phyloP scores from a whole-genome alignment of 2,113 vertebrate genomes.

The Sceloporus tristichus region DNA sequence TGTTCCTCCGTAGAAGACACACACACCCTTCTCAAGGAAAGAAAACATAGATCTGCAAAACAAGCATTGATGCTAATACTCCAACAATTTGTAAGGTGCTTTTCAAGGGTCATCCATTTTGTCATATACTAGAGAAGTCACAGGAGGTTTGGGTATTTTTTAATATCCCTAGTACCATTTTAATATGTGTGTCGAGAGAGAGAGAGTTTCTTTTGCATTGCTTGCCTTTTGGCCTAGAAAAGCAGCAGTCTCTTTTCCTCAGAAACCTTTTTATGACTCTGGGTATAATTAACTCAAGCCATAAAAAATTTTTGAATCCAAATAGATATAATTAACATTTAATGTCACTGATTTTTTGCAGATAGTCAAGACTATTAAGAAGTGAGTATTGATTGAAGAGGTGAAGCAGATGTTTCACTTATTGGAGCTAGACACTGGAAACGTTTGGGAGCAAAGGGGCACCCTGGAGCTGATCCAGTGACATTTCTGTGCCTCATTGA shows the following conservation, averaged over 20 bases:
- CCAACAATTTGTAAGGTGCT: not conserved
- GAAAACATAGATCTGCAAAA: too few relatives aligned
- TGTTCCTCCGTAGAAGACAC: too few relatives aligned
- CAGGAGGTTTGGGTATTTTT: not conserved
- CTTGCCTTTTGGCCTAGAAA: slow-evolving; percentile 49
- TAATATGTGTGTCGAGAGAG: not conserved
- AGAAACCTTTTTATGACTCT: slow-evolving; percentile 79
- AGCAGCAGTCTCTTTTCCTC: slow-evolving; percentile 68
- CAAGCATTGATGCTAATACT: too few relatives aligned
- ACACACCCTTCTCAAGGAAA: too few relatives aligned
- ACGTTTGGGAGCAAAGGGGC: slow-evolving; percentile 43
- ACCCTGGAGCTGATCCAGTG: slow-evolving; percentile 37
- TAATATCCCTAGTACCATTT: not conserved
- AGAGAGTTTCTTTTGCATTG: not conserved
- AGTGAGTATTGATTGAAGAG: slow-evolving; percentile 72
- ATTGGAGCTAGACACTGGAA: slow-evolving; percentile 31
- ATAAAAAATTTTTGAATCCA: slow-evolving; percentile 75
- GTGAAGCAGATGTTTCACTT: slow-evolving; percentile 73
- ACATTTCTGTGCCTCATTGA: not conserved
- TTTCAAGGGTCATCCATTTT: not conserved
- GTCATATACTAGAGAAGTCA: not conserved
- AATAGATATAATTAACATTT: slow-evolving; percentile 83
- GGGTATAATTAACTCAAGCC: slow-evolving; percentile 80
- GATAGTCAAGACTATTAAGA: slow-evolving; percentile 77
- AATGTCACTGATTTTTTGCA: slow-evolving; percentile 75